Percentiles rank a stretch among this genome's conserved stretches.
Conservation (phyloP, 2,113 vertebrate species). For the Neofelis nebulosa region DNA sequence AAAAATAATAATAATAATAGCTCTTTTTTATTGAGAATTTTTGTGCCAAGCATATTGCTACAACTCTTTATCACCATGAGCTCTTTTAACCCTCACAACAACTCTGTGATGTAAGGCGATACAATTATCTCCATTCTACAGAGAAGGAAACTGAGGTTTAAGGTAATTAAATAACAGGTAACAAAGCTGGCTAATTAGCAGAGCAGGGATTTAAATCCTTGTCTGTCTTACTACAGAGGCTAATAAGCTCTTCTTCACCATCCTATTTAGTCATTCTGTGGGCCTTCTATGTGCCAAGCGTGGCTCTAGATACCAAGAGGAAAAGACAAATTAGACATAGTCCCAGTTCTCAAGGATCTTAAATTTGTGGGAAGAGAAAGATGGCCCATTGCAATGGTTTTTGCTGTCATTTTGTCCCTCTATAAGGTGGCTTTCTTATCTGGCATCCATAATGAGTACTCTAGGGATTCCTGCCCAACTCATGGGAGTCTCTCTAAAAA, state of each 20-base stretch:
- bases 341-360: neutral
- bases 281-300: neutral
- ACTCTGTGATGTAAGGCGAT: neutral
- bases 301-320: neutral
- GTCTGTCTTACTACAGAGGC: neutral
- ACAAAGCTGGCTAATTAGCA: neutral
- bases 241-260: neutral
- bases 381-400: neutral
- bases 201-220: neutral
- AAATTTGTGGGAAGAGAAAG: neutral
- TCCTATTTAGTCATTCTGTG: neutral
- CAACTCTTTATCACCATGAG: neutral
- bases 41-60: neutral
- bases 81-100: conserved; percentile 6
- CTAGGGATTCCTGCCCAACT: neutral
- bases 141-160: neutral
- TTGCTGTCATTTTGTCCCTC: neutral
- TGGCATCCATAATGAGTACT: neutral
- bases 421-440: neutral
- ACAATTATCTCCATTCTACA: neutral
- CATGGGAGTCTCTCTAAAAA: neutral
- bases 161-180: neutral
- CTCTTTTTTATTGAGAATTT: neutral
- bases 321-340: neutral
- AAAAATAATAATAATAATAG: neutral